Evolutionary conservation across 2,888 invertebrate species (phyloP).

Genomic region (Drosophila yooni): DNA sequence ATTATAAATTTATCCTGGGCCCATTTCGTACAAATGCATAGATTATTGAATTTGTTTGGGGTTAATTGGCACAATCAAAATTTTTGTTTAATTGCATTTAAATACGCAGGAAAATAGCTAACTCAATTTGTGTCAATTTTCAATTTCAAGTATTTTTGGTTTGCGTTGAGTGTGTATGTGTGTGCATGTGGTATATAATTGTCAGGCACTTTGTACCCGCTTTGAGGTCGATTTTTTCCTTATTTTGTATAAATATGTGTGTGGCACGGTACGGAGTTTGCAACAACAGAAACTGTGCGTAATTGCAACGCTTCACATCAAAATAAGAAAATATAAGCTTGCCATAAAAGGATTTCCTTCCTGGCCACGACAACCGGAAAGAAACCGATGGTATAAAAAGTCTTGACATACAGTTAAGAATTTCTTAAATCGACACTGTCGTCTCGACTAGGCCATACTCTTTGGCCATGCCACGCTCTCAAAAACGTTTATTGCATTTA

Average conservation of each 20-base stretch:
- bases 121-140: neutral
- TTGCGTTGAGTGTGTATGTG: neutral
- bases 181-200: neutral
- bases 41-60: slow-evolving; percentile 6
- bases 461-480: neutral
- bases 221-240: neutral
- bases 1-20: neutral
- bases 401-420: slow-evolving; percentile 9
- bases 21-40: neutral
- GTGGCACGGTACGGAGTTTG: neutral
- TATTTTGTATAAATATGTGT: neutral
- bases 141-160: neutral
- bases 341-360: slow-evolving; percentile 24
- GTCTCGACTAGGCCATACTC: neutral
- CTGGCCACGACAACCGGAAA: slow-evolving; percentile 27
- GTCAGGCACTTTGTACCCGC: neutral
- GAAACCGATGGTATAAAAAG: neutral
- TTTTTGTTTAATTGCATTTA: neutral
- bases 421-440: neutral
- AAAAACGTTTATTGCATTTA: neutral
- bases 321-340: slow-evolving; percentile 1
- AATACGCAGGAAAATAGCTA: neutral
- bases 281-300: slow-evolving; percentile 1
- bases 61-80: neutral
- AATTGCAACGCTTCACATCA: slow-evolving; percentile 1